Base-by-base conservation (phyloP, 2,113 vertebrate species). In the Pterophyllum scalare region DNA sequence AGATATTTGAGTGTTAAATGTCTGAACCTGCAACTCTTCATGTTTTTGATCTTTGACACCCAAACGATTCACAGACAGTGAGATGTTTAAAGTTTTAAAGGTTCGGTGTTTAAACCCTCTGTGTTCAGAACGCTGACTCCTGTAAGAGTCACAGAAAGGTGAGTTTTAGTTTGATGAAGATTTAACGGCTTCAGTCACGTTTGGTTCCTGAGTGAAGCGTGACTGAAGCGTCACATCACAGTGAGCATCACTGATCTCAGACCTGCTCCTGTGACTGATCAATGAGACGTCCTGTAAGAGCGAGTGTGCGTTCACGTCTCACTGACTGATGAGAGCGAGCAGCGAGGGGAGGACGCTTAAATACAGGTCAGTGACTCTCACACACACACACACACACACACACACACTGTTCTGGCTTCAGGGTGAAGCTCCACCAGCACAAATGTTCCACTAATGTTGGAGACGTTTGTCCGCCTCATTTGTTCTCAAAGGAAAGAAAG, bases 151-250 rank as follows among this genome's bases (percentile, higher is more conserved):
- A 46, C 43, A 19, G 43, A 46, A 46, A 1, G 2, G 22, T 6
- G 62, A 46, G 38, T 0, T 46, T 67, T 22, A 46, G 38, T 12
- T 40, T 3, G 64, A 67, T 1, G 64, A 67, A 4, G 64, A 46
- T 40, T 46, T 0, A 0, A 67, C 1, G 3, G 26, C 64, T 38
- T 67, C 8, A 15, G 46, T 67, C 22, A 28, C 64, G 5, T 0
- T 67, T 67, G 4, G 64, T 67, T 15, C 40, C 40, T 5, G 2
- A 46, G 64, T 67, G 0, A 67, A 67, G 28, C 64, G 9, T 2
- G 22, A 26, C 64, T n/a, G n/a, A n/a, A 49, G 64, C 64, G 64
- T 67, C 40, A 67, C 40, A 67, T 67, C 19, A 26, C 14, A 26
- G 64, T 26, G 64, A 60, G 15, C 59, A 10, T 19, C 59, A 0